These are phyloP conservation scores for Adelphocoris suturalis DNA, from an alignment of 2,888 invertebrate species.

Conservation along the genomic window DNA sequence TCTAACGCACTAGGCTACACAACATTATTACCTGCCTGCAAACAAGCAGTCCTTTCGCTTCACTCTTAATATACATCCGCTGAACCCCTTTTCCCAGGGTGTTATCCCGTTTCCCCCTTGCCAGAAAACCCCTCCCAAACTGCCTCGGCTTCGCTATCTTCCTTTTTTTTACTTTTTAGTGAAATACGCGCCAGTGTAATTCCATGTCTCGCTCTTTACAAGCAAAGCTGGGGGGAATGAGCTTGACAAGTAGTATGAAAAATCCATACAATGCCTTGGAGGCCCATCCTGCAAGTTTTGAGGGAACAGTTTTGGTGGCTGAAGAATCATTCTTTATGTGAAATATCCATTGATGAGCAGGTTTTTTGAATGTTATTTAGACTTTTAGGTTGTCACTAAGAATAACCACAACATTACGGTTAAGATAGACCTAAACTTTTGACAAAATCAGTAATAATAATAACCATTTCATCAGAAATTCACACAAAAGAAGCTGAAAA, in stretches of 20 bases:
- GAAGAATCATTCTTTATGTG: no score
- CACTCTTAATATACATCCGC: constrained; percentile 49
- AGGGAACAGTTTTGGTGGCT: no score
- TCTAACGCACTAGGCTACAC: constrained; percentile 63
- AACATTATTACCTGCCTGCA: constrained; percentile 67
- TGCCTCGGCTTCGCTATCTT: constrained; percentile 17
- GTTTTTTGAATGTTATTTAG: no score
- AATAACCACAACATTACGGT: no score
- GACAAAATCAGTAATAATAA: no score
- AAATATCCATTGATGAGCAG: no score
- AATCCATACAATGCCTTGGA: neutral
- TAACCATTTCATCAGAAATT: no score
- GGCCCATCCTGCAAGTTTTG: no score
- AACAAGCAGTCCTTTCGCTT: constrained; percentile 60
- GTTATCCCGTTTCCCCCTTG: constrained; percentile 42
- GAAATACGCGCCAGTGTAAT: neutral
- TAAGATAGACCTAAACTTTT: no score
- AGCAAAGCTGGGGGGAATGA: neutral
- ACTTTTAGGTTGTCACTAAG: no score
- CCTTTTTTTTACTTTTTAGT: constrained; percentile 22
- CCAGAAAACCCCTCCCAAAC: constrained; percentile 37
- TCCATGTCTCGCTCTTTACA: neutral
- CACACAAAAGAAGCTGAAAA: no score
- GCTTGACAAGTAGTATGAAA: neutral
- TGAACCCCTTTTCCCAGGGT: constrained; percentile 41